phyloP scores from a whole-genome alignment of 2,888 invertebrate genomes.

The Megaustenia siamemsis region DNA sequence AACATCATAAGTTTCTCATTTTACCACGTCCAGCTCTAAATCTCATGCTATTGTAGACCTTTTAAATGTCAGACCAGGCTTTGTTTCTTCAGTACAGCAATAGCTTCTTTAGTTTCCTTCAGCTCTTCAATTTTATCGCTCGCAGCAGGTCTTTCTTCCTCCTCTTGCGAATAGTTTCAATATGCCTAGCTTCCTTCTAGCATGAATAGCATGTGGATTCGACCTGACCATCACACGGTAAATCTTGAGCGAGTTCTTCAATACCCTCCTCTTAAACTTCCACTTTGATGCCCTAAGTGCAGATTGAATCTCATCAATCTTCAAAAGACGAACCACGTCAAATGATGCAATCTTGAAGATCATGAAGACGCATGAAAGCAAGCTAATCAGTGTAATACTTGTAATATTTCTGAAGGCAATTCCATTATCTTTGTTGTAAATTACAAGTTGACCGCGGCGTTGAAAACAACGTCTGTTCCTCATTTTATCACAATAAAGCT shows the following conservation, averaged over 20 bases:
- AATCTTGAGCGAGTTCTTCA: slow-evolving; percentile 83
- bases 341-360: slow-evolving; percentile 98
- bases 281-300: slow-evolving; percentile 91
- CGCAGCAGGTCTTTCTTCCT: slow-evolving; percentile 76
- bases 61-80: slow-evolving; percentile 98
- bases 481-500: no score
- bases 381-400: no score
- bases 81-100: slow-evolving; percentile 94
- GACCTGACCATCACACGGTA: slow-evolving; percentile 91
- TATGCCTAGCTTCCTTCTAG: slow-evolving; percentile 85
- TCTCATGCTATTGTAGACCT: slow-evolving; percentile 92
- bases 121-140: slow-evolving; percentile 96
- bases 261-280: slow-evolving; percentile 82
- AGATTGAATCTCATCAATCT: slow-evolving; percentile 96
- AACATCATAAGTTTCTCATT: slow-evolving; percentile 98
- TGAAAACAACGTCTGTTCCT: no score
- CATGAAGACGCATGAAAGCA: no score
- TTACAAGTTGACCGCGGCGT: no score
- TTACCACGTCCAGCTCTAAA: slow-evolving; percentile 99
- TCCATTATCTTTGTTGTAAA: no score
- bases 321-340: slow-evolving; percentile 93
- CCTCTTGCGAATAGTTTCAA: slow-evolving; percentile 74
- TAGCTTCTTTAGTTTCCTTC: slow-evolving; percentile 98
- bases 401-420: no score
- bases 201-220: slow-evolving; percentile 95